Base-by-base conservation (phyloP, 2,888 invertebrate genomes). In the Cynaeus angustus region DNA sequence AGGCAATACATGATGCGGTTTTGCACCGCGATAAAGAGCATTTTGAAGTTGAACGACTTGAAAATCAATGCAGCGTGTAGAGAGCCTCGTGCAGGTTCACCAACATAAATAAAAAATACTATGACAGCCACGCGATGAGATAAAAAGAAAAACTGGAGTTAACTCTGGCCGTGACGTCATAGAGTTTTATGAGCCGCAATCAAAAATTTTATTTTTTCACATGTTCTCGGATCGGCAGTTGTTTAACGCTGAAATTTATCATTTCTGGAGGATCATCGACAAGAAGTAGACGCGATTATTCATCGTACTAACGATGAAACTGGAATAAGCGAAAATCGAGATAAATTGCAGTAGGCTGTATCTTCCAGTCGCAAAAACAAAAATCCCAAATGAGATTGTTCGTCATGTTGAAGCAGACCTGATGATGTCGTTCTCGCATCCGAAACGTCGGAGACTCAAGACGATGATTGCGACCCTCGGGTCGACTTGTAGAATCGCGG, bases 191-290 rank as follows among this genome's bases (percentile, higher is more conserved):
- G 41, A 1, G 41, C 13, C 13, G 6, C 12, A 1, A 41, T 12
- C 6, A 41, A 12, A n/a, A 21, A 3, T 21, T 21, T 4, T 1
- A 21, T 21, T 21, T 21, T 4, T 21, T 21, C 21, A 4, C 21
- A 21, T 21, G 1, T 41, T n/a, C 9, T 3, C 38, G n/a, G 3
- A 72, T 59, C 9, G 45, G n/a, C 6, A 71, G 30, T 67, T 71
- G 73, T 7, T 38, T 37, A 9, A 70, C n/a, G 8, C 46, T 8
- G n/a, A 9, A 1, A 28, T 69, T 69, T 9, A 69, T 58, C n/a
- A 67, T 59, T 26, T 52, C 16, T 59, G 16, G 3, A 59, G 5
- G 9, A 67, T 26, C 5, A 12, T 52, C 5, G 9, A 5, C 10
- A 21, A 30, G 6, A 8, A 8, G 21, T 30, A 50, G 26, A 61